These are phyloP conservation scores for Apogon talboti DNA, from an alignment of 2,797 vertebrate species.

Conservation along the genomic window DNA sequence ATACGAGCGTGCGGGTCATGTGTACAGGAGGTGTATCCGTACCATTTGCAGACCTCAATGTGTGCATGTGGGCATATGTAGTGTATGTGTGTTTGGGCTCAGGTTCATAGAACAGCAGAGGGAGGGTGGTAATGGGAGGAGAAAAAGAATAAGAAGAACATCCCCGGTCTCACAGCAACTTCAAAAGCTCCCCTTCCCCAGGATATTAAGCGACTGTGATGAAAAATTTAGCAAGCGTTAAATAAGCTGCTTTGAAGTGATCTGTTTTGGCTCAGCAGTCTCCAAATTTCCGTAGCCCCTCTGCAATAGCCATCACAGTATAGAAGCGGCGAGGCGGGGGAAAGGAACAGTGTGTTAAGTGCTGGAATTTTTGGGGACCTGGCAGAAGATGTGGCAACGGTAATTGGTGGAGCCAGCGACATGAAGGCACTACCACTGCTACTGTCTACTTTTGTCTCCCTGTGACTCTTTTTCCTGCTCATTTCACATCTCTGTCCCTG, in stretches of 20 bases:
- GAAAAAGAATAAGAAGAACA: slow-evolving; percentile 84
- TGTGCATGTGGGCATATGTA: slow-evolving; percentile 33
- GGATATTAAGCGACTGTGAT: slow-evolving; percentile 91
- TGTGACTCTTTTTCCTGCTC: slow-evolving; percentile 41
- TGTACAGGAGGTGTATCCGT: slow-evolving; percentile 24
- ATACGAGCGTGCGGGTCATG: slow-evolving; percentile 23
- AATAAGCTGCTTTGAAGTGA: slow-evolving; percentile 91
- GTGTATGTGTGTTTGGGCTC: slow-evolving; percentile 64
- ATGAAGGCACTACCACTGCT: slow-evolving; percentile 34
- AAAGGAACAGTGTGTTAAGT: slow-evolving; percentile 63
- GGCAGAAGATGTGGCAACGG: slow-evolving; percentile 61
- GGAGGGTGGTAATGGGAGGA: slow-evolving; percentile 72
- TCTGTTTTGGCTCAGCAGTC: slow-evolving; percentile 89
- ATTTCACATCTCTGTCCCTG: slow-evolving; percentile 55
- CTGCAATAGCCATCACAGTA: slow-evolving; percentile 73
- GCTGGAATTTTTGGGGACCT: slow-evolving; percentile 60
- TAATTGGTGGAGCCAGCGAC: slow-evolving; percentile 61
- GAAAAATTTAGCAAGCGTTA: slow-evolving; percentile 91
- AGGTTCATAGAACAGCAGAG: slow-evolving; percentile 60
- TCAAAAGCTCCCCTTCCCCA: slow-evolving; percentile 90
- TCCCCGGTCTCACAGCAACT: slow-evolving; percentile 85
- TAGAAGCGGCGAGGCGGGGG: slow-evolving; percentile 22
- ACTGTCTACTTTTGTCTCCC: slow-evolving; percentile 41
- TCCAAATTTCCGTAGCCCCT: slow-evolving; percentile 86
- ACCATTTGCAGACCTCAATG: slow-evolving; percentile 13